These are phyloP conservation scores for Platycnemis pennipes DNA, from an alignment of 2,888 invertebrate species.

Conservation along the genomic window DNA sequence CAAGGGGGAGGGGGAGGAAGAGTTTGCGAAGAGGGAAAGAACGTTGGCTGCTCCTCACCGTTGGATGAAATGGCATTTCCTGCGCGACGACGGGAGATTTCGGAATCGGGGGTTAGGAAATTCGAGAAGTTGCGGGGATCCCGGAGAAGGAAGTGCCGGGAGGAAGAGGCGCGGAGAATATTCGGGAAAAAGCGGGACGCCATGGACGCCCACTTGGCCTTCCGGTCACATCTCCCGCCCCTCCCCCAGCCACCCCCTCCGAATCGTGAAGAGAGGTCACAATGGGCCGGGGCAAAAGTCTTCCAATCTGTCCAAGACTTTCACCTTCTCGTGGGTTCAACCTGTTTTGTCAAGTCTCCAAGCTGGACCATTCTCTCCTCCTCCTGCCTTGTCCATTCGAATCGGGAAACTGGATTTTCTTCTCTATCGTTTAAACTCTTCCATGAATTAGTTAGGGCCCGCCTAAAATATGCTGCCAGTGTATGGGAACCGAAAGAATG, in stretches of 20 bases:
- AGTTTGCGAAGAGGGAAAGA: background rate
- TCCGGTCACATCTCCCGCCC: slow-evolving; percentile 47
- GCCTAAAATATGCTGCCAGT: no score
- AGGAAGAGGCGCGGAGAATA: background rate
- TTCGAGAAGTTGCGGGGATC: background rate
- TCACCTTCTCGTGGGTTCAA: background rate
- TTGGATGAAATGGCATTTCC: slow-evolving; percentile 2
- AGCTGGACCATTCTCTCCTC: background rate
- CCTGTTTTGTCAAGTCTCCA: slow-evolving; percentile 17
- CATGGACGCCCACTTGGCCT: slow-evolving; percentile 13
- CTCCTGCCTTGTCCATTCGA: background rate
- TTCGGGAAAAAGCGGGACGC: background rate
- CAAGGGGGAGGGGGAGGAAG: background rate
- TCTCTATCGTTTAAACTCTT: background rate
- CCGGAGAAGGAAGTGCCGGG: background rate
- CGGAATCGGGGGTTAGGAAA: background rate
- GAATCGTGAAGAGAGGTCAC: background rate
- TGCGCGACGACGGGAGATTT: background rate
- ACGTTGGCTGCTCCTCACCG: background rate
- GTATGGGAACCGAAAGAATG: no score
- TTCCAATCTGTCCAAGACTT: background rate
- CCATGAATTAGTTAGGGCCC: no score
- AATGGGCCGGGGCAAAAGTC: background rate
- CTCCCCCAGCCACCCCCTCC: background rate
- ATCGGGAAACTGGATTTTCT: background rate